A percentile compares a stretch with the other conserved stretches of the same genome.
These are phyloP conservation scores for Calliopsis andreniformis DNA, from an alignment of 1,140 invertebrate species.

Conservation along the genomic window DNA sequence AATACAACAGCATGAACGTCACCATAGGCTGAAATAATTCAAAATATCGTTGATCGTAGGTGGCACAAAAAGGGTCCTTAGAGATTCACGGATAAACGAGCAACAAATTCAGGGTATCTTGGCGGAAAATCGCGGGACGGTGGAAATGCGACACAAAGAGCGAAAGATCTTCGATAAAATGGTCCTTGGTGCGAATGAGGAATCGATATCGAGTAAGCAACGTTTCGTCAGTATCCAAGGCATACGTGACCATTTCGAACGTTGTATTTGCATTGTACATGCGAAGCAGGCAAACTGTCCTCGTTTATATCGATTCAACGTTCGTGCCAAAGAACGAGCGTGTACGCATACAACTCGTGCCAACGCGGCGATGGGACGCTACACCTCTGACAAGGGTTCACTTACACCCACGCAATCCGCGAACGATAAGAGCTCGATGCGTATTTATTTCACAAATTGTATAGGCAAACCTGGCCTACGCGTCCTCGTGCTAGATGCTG, in stretches of 20 bases:
- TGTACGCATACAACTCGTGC: not conserved
- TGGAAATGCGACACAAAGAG: not conserved
- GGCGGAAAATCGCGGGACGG: constrained; percentile 4
- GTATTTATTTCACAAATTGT: not conserved
- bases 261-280: constrained; percentile 9
- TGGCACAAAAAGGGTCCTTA: constrained; percentile 1
- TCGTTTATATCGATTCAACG: too few species aligned
- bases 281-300: not conserved
- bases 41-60: not conserved
- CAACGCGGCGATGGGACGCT: not conserved
- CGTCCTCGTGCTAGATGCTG: not conserved
- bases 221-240: not conserved
- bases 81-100: not conserved
- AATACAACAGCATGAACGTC: too few species aligned
- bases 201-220: constrained; percentile 23
- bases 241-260: constrained; percentile 11
- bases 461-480: not conserved
- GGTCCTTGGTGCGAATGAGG: constrained; percentile 9
- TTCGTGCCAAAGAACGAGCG: not conserved
- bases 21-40: too few species aligned
- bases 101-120: not conserved
- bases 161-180: constrained; percentile 4
- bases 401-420: not conserved
- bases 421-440: not conserved
- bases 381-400: not conserved